Percentiles rank a stretch among this genome's conserved stretches.
These are phyloP conservation scores for Callopanchax toddi DNA, from an alignment of 2,113 vertebrate species.

Conservation along the genomic window DNA sequence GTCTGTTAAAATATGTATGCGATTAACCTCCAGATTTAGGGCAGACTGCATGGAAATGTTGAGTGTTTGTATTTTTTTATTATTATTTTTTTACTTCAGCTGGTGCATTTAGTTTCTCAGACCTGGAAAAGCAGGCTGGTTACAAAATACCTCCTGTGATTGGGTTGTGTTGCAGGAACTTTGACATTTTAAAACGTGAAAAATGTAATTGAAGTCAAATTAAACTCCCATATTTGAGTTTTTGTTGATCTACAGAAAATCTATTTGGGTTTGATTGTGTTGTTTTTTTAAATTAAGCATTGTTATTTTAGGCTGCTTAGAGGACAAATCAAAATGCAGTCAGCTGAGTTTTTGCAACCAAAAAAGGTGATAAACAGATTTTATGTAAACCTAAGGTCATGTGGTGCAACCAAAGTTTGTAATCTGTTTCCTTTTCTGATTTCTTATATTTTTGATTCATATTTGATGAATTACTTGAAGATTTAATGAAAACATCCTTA, in stretches of 20 bases:
- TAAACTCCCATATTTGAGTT: neutral
- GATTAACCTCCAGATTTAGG: constrained; percentile 70
- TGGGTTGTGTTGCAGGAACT: neutral
- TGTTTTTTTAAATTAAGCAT: neutral
- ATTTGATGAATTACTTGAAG: constrained; percentile 1
- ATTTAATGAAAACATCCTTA: constrained; percentile 2
- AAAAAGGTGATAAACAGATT: no score
- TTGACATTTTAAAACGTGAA: neutral
- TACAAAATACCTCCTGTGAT: constrained; percentile 20
- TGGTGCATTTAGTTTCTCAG: neutral
- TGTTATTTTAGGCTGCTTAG: no score
- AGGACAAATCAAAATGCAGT: no score
- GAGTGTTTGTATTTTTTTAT: constrained; percentile 63
- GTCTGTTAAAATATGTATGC: constrained; percentile 74
- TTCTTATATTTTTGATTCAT: neutral
- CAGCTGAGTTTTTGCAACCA: no score
- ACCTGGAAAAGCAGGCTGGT: constrained; percentile 7
- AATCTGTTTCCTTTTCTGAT: no score
- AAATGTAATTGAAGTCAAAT: neutral
- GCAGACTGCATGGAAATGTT: constrained; percentile 55
- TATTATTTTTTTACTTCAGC: neutral
- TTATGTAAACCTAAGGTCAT: no score
- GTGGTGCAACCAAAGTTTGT: no score
- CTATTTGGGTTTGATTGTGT: neutral
- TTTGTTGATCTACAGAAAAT: neutral